Evolutionary conservation across 2,888 invertebrate genomes (phyloP).

Genomic region (Drosophila monieri): DNA sequence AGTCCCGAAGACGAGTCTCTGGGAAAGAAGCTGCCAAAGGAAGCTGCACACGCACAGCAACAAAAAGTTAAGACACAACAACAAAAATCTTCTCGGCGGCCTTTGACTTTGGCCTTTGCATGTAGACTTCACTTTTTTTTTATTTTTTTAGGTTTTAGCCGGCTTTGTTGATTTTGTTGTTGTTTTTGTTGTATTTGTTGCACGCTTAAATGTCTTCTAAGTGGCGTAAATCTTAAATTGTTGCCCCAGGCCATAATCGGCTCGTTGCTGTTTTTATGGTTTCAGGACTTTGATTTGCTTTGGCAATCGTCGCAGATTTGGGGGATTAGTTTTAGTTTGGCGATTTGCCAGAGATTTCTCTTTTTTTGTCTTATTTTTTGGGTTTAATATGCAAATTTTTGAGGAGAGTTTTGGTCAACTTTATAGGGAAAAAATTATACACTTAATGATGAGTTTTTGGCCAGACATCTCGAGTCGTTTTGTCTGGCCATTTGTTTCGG

Average conservation of each 20-base stretch:
- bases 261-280: constrained; percentile 44
- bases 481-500: constrained; percentile 5
- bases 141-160: constrained; percentile 6
- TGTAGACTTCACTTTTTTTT: constrained; percentile 24
- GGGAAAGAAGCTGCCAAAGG: constrained; percentile 34
- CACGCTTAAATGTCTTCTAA: constrained; percentile 68
- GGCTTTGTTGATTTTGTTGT: constrained; percentile 4
- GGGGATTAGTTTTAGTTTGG: constrained; percentile 61
- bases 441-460: constrained; percentile 17
- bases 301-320: constrained; percentile 54
- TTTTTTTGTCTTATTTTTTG: constrained; percentile 40
- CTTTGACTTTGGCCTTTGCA: constrained; percentile 38
- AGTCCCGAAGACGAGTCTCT: constrained; percentile 15
- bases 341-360: constrained; percentile 34
- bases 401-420: background rate
- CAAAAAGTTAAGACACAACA: constrained; percentile 11
- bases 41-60: constrained; percentile 28
- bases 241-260: constrained; percentile 50
- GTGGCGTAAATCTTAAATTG: constrained; percentile 75
- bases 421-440: constrained; percentile 3
- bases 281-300: constrained; percentile 54
- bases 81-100: constrained; percentile 30
- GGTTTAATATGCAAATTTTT: constrained; percentile 55
- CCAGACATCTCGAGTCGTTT: background rate
- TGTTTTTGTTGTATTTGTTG: constrained; percentile 46